Conservation (phyloP, 1,140 invertebrate genomes). For the honey bee (Apis mellifera) region DNA sequence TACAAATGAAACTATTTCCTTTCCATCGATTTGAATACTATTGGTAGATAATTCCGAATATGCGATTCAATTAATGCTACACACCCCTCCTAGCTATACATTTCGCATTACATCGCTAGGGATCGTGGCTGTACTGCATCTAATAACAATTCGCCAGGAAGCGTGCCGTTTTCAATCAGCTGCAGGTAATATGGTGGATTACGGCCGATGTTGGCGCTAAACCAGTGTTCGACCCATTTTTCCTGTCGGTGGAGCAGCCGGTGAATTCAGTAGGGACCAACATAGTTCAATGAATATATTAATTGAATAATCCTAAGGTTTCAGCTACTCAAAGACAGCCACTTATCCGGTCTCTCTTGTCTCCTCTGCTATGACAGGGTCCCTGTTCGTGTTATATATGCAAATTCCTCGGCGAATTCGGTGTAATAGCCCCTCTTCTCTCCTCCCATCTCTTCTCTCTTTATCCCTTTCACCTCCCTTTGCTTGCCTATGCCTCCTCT, state of each 20-base stretch:
- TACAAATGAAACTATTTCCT: background rate
- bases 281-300: conserved; percentile 67
- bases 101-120: background rate
- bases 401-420: conserved; percentile 67
- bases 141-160: conserved; percentile 14
- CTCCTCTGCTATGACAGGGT: conserved; percentile 26
- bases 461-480: background rate
- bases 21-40: background rate
- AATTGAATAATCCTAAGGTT: conserved; percentile 65
- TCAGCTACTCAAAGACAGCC: conserved; percentile 65
- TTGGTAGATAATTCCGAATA: background rate
- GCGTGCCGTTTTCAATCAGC: conserved; percentile 23
- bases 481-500: background rate
- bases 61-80: conserved; percentile 5
- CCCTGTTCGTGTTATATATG: conserved; percentile 63
- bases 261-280: background rate
- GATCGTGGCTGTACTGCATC: background rate
- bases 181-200: background rate
- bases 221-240: background rate
- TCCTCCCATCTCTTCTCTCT: background rate
- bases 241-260: background rate
- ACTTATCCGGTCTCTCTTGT: conserved; percentile 43
- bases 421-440: conserved; percentile 52
- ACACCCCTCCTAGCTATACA: background rate
- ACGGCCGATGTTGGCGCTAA: background rate